These are phyloP conservation scores for Coptodon bakossiorum DNA, from an alignment of 2,113 vertebrate species.

Conservation along the genomic window DNA sequence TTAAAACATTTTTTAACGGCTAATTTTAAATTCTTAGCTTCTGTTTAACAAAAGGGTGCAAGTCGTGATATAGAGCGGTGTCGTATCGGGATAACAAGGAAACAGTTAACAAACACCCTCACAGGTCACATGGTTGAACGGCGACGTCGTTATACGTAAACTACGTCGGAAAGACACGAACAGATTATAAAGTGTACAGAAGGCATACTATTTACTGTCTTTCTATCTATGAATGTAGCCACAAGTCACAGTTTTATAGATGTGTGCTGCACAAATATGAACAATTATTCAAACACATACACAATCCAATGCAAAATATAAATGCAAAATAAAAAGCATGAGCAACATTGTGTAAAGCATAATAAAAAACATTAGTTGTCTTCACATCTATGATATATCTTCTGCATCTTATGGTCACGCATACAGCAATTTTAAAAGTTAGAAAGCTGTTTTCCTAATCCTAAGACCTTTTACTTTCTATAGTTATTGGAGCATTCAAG, in stretches of 20 bases:
- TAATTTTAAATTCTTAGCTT: background rate
- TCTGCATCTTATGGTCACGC: background rate
- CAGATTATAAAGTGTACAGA: background rate
- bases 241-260: background rate
- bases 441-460: background rate
- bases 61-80: background rate
- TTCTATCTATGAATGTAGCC: background rate
- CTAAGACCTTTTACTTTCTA: background rate
- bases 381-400: background rate
- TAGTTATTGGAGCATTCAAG: background rate
- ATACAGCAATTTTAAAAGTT: background rate
- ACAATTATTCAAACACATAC: background rate
- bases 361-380: background rate
- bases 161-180: background rate
- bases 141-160: background rate
- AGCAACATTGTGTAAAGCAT: background rate
- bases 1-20: background rate
- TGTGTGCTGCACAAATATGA: background rate
- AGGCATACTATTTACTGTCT: background rate
- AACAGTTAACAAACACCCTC: background rate
- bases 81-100: background rate
- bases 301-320: background rate
- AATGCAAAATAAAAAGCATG: background rate
- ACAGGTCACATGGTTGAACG: background rate
- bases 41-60: background rate